Evolutionary conservation across 2,797 vertebrate genomes (phyloP).

Genomic region (Pantherophis alleghaniensis): DNA sequence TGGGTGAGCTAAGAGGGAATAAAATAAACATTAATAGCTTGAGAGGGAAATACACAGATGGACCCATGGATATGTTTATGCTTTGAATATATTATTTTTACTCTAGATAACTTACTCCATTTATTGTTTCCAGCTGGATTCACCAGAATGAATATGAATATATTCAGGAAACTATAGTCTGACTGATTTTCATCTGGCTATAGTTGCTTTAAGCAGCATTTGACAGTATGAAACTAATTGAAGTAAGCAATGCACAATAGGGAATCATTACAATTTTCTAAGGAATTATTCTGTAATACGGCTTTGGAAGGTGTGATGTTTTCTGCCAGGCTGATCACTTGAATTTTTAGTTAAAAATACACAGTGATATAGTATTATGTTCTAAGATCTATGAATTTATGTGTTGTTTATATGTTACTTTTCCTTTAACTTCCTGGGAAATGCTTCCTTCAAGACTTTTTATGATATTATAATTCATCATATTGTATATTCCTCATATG

Average conservation of each 20-base stretch:
- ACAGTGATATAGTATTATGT: neutral
- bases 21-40: constrained; percentile 12
- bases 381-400: neutral
- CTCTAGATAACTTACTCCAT: neutral
- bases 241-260: neutral
- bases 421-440: neutral
- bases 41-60: constrained; percentile 1
- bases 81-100: constrained; percentile 19
- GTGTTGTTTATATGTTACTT: neutral
- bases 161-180: neutral
- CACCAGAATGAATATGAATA: neutral
- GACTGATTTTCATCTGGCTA: neutral
- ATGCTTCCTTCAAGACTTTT: neutral
- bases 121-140: constrained; percentile 7
- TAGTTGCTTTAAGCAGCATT: neutral
- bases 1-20: constrained; percentile 5
- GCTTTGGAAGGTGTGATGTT: neutral
- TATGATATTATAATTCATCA: neutral
- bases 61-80: neutral
- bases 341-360: neutral
- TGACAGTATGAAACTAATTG: neutral
- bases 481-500: neutral
- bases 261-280: neutral
- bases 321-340: neutral
- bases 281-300: neutral